Evolutionary conservation across 2,797 vertebrate species (phyloP).

Genomic region (Squalus acanthias): DNA sequence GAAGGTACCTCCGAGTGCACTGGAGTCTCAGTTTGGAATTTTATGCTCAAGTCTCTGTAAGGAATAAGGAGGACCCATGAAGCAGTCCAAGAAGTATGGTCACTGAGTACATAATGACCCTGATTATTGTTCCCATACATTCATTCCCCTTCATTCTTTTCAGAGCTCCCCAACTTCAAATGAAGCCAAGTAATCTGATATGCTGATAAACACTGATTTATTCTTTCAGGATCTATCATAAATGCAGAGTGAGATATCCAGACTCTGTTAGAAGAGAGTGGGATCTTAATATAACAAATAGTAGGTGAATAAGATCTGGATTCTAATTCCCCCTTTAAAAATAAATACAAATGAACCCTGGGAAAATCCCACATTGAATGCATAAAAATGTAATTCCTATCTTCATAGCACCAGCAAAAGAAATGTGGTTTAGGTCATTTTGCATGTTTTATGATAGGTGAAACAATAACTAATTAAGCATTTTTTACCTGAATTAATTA

Average conservation of each 20-base stretch:
- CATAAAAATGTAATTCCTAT: not conserved
- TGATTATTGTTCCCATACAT: not conserved
- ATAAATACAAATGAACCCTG: not conserved
- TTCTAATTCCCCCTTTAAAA: not conserved
- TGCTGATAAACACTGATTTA: not conserved
- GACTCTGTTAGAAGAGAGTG: not conserved
- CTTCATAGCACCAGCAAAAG: not conserved
- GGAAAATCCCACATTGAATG: not conserved
- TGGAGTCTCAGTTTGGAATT: not conserved
- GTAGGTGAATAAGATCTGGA: slow-evolving; percentile 1
- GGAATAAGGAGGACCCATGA: not conserved
- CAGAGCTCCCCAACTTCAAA: not conserved
- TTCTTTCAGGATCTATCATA: not conserved
- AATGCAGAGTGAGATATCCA: not conserved
- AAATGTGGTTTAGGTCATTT: not conserved
- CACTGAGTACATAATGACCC: not conserved
- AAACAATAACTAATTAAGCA: not conserved
- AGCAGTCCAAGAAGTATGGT: not conserved
- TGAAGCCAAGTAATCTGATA: not conserved
- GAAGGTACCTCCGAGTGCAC: not conserved
- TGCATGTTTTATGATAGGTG: not conserved
- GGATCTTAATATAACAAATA: not conserved
- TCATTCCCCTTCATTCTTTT: not conserved
- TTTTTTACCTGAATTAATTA: not conserved
- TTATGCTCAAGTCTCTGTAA: not conserved